Base-by-base conservation (phyloP, 2,113 vertebrate genomes). In the Osmerus mordax region DNA sequence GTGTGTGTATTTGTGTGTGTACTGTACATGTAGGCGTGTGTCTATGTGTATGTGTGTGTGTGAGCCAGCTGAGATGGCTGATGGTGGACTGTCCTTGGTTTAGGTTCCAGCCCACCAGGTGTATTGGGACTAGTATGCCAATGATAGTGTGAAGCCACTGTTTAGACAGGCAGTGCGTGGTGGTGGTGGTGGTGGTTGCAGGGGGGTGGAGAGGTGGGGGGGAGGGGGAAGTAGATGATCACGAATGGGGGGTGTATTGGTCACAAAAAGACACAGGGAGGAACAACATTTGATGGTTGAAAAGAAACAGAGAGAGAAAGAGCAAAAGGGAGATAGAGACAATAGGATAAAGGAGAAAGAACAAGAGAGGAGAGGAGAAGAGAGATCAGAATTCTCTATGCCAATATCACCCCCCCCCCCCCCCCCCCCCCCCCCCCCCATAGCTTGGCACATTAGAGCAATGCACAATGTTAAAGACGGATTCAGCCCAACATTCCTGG, bases 41-140 rank as follows among this genome's bases (percentile, higher is more conserved):
- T 54, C 11, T 54, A 11, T 56, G 55, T 56, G 16, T 56, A 7
- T 56, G 55, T 56, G 55, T 56, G 55, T 56, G 52, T 54, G 52
- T 54, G 55, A 18, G 18, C 55, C 16, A 16, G 16, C 15, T 56
- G 16, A 56, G n/a, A 47, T 47, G 9, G 7, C 41, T 47, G 41
- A 47, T 11, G 41, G 9, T 54, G 59, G 61, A 81, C 68, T 51
- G 73, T 54, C 74, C 76, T 70, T 80, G 80, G 78, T 75, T 74
- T 47, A 15, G 28, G 61, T 28, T 32, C 61, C 61, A 72, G 71
- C 36, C 81, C 72, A 83, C 77, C 2, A 55, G 70, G 70, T 75
- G 78, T 51, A 70, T 60, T 76, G 68, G 76, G 65, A 65, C 76
- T 14, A 64, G 61, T 18, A 23, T 23, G 25, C 60, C 60, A 36